Percentiles rank a stretch among this genome's conserved stretches.
phyloP scores from a whole-genome alignment of 2,888 invertebrate genomes.

The Belgica antarctica region DNA sequence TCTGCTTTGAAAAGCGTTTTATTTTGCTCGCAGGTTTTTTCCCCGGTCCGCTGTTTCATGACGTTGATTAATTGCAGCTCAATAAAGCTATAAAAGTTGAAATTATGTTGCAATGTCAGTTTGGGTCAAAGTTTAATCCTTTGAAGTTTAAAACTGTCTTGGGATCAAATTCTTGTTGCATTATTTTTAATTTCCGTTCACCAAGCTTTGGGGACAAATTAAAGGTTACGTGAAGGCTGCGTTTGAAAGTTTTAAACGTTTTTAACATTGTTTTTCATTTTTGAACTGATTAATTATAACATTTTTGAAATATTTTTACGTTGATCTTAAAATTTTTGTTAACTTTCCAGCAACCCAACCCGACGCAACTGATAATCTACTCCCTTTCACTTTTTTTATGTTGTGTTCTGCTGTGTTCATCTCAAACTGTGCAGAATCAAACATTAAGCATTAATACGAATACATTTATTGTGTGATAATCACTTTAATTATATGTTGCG shows the following conservation, averaged over 20 bases:
- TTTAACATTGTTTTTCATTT: neutral
- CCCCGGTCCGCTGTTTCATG: neutral
- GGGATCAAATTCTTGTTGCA: neutral
- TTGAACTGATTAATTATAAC: too few species aligned
- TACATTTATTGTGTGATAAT: constrained; percentile 40
- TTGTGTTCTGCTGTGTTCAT: neutral
- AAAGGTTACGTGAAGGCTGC: too few species aligned
- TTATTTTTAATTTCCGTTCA: too few species aligned
- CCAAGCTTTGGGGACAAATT: too few species aligned
- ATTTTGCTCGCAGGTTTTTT: neutral
- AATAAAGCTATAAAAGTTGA: neutral
- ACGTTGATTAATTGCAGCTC: neutral
- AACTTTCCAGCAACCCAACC: too few species aligned
- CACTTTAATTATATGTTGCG: constrained; percentile 41
- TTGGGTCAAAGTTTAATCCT: neutral
- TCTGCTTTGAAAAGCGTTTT: neutral
- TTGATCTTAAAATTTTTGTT: too few species aligned
- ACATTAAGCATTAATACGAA: neutral
- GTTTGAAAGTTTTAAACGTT: too few species aligned
- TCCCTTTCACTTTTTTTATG: too few species aligned
- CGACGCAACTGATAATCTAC: too few species aligned
- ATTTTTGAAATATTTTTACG: too few species aligned
- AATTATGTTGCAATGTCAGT: neutral
- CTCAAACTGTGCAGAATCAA: constrained; percentile 4
- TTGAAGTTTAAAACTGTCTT: neutral